Percentiles rank a stretch among this genome's conserved stretches.
Conservation (phyloP, 2,797 vertebrate genomes). For the Zenarchopterus dispar region DNA sequence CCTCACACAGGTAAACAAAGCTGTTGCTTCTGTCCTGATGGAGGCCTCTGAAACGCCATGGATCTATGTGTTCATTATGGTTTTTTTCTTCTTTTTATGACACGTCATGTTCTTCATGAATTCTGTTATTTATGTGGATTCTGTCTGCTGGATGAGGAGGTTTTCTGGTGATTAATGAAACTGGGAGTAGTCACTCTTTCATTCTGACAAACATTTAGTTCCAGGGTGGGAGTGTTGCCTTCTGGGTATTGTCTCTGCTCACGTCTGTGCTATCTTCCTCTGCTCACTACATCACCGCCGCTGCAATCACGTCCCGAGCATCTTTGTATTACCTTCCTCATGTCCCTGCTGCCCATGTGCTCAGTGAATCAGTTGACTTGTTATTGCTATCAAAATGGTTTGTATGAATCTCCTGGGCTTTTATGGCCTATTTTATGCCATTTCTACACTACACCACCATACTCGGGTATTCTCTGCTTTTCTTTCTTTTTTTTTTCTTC, state of each 20-base stretch:
- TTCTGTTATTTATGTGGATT: slow-evolving; percentile 29
- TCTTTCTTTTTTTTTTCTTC: background rate
- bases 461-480: slow-evolving; percentile 1
- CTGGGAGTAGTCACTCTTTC: slow-evolving; percentile 36
- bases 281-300: background rate
- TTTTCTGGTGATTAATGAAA: slow-evolving; percentile 53
- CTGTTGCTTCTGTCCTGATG: background rate
- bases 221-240: slow-evolving; percentile 31
- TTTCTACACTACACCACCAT: slow-evolving; percentile 35
- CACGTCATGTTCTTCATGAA: no score
- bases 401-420: slow-evolving; percentile 53
- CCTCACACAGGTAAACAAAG: background rate
- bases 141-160: slow-evolving; percentile 23
- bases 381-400: slow-evolving; percentile 51
- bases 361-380: slow-evolving; percentile 59
- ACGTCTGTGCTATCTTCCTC: background rate
- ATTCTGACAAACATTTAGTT: slow-evolving; percentile 42
- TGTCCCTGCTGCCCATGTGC: slow-evolving; percentile 24
- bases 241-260: slow-evolving; percentile 1
- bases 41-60: no score
- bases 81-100: no score
- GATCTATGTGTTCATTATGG: background rate
- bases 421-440: slow-evolving; percentile 59
- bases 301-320: slow-evolving; percentile 3
- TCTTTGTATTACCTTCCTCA: slow-evolving; percentile 22